A percentile compares a stretch with the other conserved stretches of the same genome.
These are phyloP conservation scores for Phrixothrix hirtus DNA, from an alignment of 2,888 invertebrate species.

Conservation along the genomic window DNA sequence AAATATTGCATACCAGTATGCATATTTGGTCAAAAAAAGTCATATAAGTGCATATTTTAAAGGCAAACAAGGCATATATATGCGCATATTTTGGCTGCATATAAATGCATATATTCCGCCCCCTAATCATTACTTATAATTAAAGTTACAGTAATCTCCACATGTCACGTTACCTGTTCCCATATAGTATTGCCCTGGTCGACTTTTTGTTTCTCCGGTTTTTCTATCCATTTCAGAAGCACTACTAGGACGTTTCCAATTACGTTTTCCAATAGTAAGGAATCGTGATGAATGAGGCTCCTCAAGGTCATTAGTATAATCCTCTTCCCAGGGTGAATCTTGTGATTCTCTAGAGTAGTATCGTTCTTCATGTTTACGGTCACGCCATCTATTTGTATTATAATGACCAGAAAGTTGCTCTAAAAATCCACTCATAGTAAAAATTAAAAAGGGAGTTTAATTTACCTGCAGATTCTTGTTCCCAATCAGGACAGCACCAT, in stretches of 20 bases:
- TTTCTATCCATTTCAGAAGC: constrained; percentile 62
- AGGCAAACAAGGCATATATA: too few species aligned
- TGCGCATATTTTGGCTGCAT: too few species aligned
- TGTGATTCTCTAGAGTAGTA: constrained; percentile 53
- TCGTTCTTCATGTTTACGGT: constrained; percentile 55
- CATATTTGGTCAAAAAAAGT: too few species aligned
- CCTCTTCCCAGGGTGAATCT: constrained; percentile 65
- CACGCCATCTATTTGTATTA: constrained; percentile 42
- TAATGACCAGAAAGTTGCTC: constrained; percentile 46
- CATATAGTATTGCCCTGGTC: constrained; percentile 41
- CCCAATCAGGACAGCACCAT: constrained; percentile 60
- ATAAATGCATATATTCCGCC: too few species aligned
- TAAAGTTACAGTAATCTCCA: too few species aligned
- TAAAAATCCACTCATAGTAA: constrained; percentile 14
- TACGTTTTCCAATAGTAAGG: constrained; percentile 44
- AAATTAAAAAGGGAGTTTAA: constrained; percentile 3
- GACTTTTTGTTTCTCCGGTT: constrained; percentile 52
- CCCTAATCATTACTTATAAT: too few species aligned
- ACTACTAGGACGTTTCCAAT: constrained; percentile 63
- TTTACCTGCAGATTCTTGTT: constrained; percentile 59
- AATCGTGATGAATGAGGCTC: constrained; percentile 50
- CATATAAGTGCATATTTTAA: too few species aligned
- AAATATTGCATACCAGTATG: too few species aligned
- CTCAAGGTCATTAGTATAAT: constrained; percentile 56
- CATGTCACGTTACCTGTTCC: constrained; percentile 38